Evolutionary conservation across 2,888 invertebrate genomes (phyloP).

Genomic region (Eurytoma californica): DNA sequence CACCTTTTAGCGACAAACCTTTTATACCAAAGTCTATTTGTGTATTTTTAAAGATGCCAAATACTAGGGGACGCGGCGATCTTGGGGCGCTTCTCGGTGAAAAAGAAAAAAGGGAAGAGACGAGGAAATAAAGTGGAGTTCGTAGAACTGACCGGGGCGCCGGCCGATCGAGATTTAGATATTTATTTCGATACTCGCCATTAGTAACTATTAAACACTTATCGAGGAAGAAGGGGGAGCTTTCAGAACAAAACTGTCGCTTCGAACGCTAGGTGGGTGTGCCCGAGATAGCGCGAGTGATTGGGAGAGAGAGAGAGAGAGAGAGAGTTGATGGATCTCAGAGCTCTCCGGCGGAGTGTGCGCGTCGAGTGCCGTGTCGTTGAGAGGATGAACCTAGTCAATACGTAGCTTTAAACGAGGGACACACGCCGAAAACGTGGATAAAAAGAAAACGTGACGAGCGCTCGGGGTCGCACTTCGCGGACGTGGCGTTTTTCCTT

Average conservation of each 20-base stretch:
- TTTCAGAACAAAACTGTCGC: constrained; percentile 38
- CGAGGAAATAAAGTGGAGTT: background rate
- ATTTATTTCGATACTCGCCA: constrained; percentile 55
- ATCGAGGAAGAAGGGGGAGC: constrained; percentile 10
- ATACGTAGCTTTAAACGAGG: constrained; percentile 73
- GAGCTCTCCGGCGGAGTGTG: background rate
- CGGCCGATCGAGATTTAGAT: constrained; percentile 43
- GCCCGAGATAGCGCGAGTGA: constrained; percentile 11
- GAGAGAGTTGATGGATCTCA: constrained; percentile 29
- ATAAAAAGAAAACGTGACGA: background rate
- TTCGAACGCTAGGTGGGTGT: constrained; percentile 37
- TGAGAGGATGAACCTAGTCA: constrained; percentile 73
- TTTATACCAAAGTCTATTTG: constrained; percentile 81
- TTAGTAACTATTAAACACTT: constrained; percentile 47
- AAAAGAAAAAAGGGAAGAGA: background rate
- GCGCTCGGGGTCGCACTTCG: background rate
- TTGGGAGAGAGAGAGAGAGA: background rate
- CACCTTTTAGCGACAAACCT: constrained; percentile 58
- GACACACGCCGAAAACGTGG: constrained; percentile 10
- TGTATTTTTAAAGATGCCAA: constrained; percentile 53
- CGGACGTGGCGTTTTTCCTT: no score
- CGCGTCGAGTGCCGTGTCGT: constrained; percentile 46
- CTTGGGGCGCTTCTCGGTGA: background rate
- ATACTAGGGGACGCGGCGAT: constrained; percentile 24
- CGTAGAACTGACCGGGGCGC: constrained; percentile 3